Evolutionary conservation across 2,888 invertebrate genomes (phyloP), one percentile per base, ranked within the genome.

Genomic region (Acleris sparsana): DNA sequence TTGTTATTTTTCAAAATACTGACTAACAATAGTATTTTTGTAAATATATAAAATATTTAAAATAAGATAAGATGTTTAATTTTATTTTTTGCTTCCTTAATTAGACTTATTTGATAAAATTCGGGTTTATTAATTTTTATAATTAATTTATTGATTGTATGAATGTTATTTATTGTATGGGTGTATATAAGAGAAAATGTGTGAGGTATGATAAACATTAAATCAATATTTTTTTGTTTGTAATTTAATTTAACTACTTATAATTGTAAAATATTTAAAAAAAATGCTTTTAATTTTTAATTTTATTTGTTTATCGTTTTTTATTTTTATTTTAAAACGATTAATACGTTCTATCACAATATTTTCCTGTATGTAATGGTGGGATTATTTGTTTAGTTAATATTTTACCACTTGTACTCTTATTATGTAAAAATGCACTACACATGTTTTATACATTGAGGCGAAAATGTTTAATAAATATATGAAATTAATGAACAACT

Each of bases 111-210:
- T 33, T 9, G 33, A 2, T 43, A 20, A 43, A 1, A 16, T 20
- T 43, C n/a, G 17, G n/a, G 18, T 20, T 43, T 20, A 25, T 25
- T 57, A 53, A 33, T 62, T 62, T 43, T 20, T 11, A 16, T 53
- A 52, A 63, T 59, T 67, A 72, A 67, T 63, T 75, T 73, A 53
- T 61, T 66, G 68, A 56, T 55, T 52, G 84, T 71, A 67, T 82
- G 82, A 74, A 72, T 82, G 87, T 87, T 85, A 86, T 80, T 87
- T 86, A 86, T 84, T 77, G 75, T 71, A 66, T 70, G 75, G 61
- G 60, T 70, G 75, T 70, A 66, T 71, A 67, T 53, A 59, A 25
- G 16, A 16, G 20, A 9, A 29, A 25, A 17, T 70, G 68, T 57
- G 33, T 70, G 65, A 56, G 69, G 69, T 53, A 64, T 57, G 58